Conservation (phyloP, 2,888 invertebrate genomes). For the Diarsia mendica region DNA sequence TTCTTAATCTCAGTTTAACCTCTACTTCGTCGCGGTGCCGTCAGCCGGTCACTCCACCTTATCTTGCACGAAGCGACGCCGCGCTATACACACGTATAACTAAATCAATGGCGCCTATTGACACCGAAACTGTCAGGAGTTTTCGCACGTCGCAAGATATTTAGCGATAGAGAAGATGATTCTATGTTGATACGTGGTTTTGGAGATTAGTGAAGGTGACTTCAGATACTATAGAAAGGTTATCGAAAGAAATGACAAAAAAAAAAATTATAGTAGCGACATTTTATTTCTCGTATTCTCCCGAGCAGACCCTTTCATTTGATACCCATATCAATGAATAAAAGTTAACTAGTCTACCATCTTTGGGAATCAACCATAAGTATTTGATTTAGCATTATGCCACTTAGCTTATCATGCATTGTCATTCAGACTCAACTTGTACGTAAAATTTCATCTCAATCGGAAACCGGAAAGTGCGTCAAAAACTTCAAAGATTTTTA, state of each 20-base stretch:
- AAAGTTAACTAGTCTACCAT: too few relatives aligned
- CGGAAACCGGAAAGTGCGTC: neutral
- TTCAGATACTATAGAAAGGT: neutral
- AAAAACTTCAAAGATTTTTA: neutral
- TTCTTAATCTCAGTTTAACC: constrained; percentile 22
- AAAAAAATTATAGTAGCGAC: neutral
- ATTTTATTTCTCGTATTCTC: too few relatives aligned
- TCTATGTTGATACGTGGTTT: neutral
- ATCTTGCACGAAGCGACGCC: constrained; percentile 56
- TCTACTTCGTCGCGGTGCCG: constrained; percentile 9
- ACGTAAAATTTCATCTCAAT: neutral
- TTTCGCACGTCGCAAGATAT: constrained; percentile 24
- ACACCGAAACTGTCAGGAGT: constrained; percentile 46
- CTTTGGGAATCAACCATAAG: neutral
- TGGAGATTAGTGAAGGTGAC: neutral
- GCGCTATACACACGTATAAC: constrained; percentile 47
- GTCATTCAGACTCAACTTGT: neutral
- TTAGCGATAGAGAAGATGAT: neutral
- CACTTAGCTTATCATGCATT: neutral
- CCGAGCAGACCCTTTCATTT: too few relatives aligned
- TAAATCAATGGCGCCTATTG: constrained; percentile 59
- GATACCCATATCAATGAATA: too few relatives aligned
- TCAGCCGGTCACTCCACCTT: constrained; percentile 54
- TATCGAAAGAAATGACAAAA: neutral
- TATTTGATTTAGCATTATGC: neutral